A percentile compares a stretch with the other conserved stretches of the same genome.
Evolutionary conservation across 2,888 invertebrate genomes (phyloP).

Genomic region (Agonum fuliginosum): DNA sequence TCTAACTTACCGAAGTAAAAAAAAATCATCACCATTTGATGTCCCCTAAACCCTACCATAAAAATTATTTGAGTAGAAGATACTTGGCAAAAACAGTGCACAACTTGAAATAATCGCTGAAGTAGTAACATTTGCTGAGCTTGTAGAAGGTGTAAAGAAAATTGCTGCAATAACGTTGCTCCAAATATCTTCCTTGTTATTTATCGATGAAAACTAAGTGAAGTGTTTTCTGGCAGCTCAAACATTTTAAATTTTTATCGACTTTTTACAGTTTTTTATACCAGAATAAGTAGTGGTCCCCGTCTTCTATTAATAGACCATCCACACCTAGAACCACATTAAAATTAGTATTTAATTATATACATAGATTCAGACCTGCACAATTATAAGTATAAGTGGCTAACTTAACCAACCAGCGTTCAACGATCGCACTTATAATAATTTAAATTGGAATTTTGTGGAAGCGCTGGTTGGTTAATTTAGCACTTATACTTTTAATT

Average conservation of each 20-base stretch:
- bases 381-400: not conserved
- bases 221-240: conserved; percentile 49
- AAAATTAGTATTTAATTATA: no score
- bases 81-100: conserved; percentile 24
- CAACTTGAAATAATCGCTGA: conserved; percentile 4
- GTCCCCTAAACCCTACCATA: not conserved
- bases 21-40: conserved; percentile 4
- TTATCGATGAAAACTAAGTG: conserved; percentile 20
- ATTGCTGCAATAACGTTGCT: conserved; percentile 1
- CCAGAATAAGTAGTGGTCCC: conserved; percentile 93
- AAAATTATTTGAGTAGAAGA: conserved; percentile 24
- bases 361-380: not conserved
- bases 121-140: conserved; percentile 15
- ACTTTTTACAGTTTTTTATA: conserved; percentile 88
- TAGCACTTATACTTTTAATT: no score
- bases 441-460: no score
- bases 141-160: conserved; percentile 21
- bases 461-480: no score
- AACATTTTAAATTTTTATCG: conserved; percentile 4
- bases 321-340: conserved; percentile 81
- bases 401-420: no score
- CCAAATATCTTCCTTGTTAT: conserved; percentile 13
- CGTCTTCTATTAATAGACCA: conserved; percentile 89
- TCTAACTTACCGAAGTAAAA: not conserved
- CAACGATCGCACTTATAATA: no score